Base-by-base conservation (phyloP, 2,888 invertebrate genomes). In the Pollenia amentaria region DNA sequence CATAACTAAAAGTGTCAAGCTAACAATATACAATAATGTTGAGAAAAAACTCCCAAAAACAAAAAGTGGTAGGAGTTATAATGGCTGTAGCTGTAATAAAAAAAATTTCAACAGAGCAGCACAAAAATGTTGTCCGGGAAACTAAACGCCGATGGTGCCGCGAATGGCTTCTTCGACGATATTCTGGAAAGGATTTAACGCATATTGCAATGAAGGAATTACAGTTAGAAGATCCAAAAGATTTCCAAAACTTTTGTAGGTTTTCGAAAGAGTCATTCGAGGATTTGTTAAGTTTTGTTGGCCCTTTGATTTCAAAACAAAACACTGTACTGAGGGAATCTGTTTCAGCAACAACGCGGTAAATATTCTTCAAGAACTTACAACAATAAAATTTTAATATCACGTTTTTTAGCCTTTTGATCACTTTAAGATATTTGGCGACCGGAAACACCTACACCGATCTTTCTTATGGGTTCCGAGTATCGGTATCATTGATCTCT, bases 231-330 rank as follows among this genome's bases (percentile, higher is more conserved):
- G 60, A 60, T n/a, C 60, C 60, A 29, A 60, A 38, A 38, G 14
- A 14, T 38, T 60, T 60, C 29, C 12, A 38, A 38, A 38, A 60
- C n/a, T 60, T 60, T 40, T 60, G 60, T n/a, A 38, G 60, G 29
- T n/a, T 60, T n/a, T 38, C 60, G 2, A 60, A 60, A 40, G n/a
- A 60, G 11, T 9, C 9, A 12, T 55, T 55, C 18, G 55, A 55
- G n/a, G 9, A 57, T 21, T 57, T 21, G 21, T 57, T 60, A 38
- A 11, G n/a, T 21, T n/a, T 60, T n/a, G 60, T 60, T 60, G 60
- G 40, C 29, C 38, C 60, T 38, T 11, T 11, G 38, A 60, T 60
- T 29, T 21, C 12, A 14, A 21, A 55, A 14, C 55, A 55, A 55
- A 55, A 55, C 21, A 55, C 21, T 21, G 38, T n/a, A 12, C n/a